Conservation (phyloP, 2,797 vertebrate species). For the Coreius guichenoti region DNA sequence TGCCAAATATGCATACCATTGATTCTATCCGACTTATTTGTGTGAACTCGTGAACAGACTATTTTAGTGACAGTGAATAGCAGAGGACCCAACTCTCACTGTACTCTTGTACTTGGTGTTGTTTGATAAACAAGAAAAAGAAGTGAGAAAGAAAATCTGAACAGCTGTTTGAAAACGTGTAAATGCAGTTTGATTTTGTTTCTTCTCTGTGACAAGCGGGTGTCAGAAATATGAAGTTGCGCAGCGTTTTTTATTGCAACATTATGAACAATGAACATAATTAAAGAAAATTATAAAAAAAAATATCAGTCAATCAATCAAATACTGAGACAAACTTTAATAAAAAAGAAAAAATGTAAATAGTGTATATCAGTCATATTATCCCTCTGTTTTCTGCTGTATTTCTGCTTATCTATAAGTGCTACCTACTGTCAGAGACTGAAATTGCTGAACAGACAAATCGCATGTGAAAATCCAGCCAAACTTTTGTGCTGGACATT, state of each 20-base stretch:
- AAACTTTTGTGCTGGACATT: not conserved
- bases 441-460: not conserved
- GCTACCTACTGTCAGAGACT: not conserved
- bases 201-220: not conserved
- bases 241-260: no score
- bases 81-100: not conserved
- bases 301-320: no score
- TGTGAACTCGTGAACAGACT: not conserved
- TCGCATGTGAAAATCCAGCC: not conserved
- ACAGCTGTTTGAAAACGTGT: not conserved
- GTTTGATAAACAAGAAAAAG: not conserved
- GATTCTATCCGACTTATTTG: no score
- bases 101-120: not conserved
- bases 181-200: no score
- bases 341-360: not conserved
- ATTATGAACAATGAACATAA: no score
- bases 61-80: not conserved
- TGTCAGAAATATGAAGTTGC: not conserved
- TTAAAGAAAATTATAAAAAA: no score
- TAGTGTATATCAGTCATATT: not conserved
- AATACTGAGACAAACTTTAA: not conserved
- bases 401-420: not conserved
- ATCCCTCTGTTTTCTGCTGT: not conserved
- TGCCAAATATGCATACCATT: no score
- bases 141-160: not conserved